These are phyloP conservation scores for Cairina moschata DNA, from an alignment of 2,113 vertebrate species.

Conservation along the genomic window DNA sequence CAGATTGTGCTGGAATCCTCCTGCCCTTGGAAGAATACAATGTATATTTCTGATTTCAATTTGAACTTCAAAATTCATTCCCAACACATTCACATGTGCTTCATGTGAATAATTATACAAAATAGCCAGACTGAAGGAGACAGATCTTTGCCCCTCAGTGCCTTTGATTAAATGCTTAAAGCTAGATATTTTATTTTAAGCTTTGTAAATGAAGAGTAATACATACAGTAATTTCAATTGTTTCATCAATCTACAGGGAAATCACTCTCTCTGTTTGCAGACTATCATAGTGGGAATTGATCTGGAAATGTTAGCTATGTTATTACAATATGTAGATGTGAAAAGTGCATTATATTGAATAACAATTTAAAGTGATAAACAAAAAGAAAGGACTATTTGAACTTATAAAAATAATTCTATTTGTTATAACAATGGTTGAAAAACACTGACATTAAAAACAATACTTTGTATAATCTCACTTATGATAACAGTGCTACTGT, in stretches of 20 bases:
- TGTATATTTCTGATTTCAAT: slow-evolving; percentile 46
- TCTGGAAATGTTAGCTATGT: neutral
- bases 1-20: neutral
- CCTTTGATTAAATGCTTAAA: slow-evolving; percentile 16
- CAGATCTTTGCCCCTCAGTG: neutral
- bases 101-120: neutral
- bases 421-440: neutral
- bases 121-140: neutral
- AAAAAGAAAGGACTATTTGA: neutral
- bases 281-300: neutral
- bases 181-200: neutral
- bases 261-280: neutral
- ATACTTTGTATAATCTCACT: neutral
- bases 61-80: slow-evolving; percentile 42
- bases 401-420: neutral
- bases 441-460: neutral
- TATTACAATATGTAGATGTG: neutral
- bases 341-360: neutral
- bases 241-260: neutral
- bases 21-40: neutral
- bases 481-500: neutral
- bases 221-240: neutral
- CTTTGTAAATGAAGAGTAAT: neutral
- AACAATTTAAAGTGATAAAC: neutral
- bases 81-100: neutral